Base-by-base conservation (phyloP, 1,140 invertebrate genomes). In the Triops cancriformis region DNA sequence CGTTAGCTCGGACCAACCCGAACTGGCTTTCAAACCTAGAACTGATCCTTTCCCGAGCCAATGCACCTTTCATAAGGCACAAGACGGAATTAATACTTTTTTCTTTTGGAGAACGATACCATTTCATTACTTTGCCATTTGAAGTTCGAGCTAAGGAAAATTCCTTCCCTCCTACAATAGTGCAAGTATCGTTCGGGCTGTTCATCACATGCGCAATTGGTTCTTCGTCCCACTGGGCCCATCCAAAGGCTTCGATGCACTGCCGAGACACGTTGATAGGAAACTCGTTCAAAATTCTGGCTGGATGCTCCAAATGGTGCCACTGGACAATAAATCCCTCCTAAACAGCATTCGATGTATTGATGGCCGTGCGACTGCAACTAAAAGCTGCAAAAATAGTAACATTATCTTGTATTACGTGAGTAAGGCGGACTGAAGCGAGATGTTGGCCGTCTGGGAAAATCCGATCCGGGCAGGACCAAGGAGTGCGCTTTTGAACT, bases 371-470 rank as follows among this genome's bases (percentile, higher is more conserved):
- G 31, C 7, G 31, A 37, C 31, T 4, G 31, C 2, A 37, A 37
- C 31, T 37, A 2, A 37, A 37, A 37, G 31, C 31, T 37, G 31
- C 2, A 37, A n/a, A n/a, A n/a, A n/a, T n/a, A n/a, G n/a, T 37
- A 37, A 37, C 2, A 23, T 64, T 18, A 6, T 3, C 14, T 64
- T 64, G 6, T 9, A 64, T n/a, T 64, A 64, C 51, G 5, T 64
- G n/a, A 18, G 51, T 64, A 12, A 23, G 51, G 23, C 51, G n/a
- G 51, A 64, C 7, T 18, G 51, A 64, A 64, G 51, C 51, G 4
- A 64, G 87, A 85, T 89, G 88, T 79, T 92, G 89, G n/a, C 93
- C 93, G 86, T 95, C 94, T 80, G 91, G 92, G 83, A 95, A 95
- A 82, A 94, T 89, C 6, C 93, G 90, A 73, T 91, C 90, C 12